These are phyloP conservation scores for Eledona agricola DNA, from an alignment of 2,888 invertebrate genomes.

Conservation along the genomic window DNA sequence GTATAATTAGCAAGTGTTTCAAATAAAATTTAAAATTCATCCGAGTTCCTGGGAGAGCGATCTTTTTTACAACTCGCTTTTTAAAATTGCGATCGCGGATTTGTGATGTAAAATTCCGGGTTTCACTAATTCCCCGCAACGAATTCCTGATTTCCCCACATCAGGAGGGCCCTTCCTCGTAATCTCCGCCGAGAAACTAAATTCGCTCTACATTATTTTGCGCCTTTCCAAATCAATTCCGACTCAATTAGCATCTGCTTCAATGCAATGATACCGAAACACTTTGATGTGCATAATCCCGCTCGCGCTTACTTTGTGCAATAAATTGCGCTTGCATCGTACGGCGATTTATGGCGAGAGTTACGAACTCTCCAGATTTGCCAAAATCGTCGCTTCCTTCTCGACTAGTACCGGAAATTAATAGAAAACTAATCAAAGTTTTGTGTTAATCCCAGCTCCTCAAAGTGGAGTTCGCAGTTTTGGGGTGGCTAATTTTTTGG, in stretches of 20 bases:
- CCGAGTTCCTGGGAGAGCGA: background rate
- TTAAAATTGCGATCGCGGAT: conserved; percentile 12
- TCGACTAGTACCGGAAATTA: conserved; percentile 23
- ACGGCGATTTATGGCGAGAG: conserved; percentile 27
- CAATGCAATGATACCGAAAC: too few species aligned
- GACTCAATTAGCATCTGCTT: too few species aligned
- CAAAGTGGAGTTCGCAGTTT: conserved; percentile 52
- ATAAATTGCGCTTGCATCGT: conserved; percentile 8
- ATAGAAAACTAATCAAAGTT: conserved; percentile 28
- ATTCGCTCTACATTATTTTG: too few species aligned
- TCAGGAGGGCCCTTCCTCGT: too few species aligned
- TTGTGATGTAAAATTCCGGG: background rate
- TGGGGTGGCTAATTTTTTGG: conserved; percentile 55
- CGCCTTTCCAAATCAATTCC: too few species aligned
- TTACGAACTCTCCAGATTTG: conserved; percentile 26
- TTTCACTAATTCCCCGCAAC: too few species aligned
- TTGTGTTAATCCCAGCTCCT: conserved; percentile 42
- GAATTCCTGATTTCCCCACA: too few species aligned
- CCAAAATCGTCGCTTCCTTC: conserved; percentile 28
- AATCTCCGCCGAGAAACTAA: too few species aligned
- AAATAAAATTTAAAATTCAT: conserved; percentile 29
- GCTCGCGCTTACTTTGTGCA: background rate
- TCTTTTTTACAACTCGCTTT: conserved; percentile 11
- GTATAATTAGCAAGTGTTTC: conserved; percentile 22
- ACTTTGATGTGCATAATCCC: conserved; percentile 4